These are phyloP conservation scores for Machaerirhynchus nigripectus DNA, from an alignment of 2,113 vertebrate species.

Conservation along the genomic window DNA sequence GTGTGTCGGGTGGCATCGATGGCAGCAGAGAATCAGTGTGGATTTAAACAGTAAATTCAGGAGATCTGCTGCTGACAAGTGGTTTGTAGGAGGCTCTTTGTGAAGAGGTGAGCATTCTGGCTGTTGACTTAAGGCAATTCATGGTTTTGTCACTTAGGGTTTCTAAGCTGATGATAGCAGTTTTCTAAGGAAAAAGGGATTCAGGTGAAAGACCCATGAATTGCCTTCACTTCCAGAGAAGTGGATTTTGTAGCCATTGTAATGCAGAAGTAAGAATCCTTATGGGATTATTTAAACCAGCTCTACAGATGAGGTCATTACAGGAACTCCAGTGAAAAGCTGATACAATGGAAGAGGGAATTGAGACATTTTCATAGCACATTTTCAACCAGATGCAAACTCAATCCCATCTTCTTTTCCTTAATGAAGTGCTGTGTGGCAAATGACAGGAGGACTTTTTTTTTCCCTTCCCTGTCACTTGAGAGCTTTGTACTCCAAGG, in stretches of 20 bases:
- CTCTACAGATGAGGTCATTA: constrained; percentile 4
- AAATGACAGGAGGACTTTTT: not conserved
- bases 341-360: not conserved
- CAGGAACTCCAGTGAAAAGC: not conserved
- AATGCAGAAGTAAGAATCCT: not conserved
- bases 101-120: not conserved
- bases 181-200: not conserved
- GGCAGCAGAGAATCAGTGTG: not conserved
- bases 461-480: not conserved
- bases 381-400: not conserved
- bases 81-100: not conserved
- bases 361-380: not conserved
- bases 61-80: not conserved
- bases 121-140: not conserved
- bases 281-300: not conserved
- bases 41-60: not conserved
- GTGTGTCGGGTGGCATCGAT: not conserved
- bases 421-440: not conserved
- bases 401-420: not conserved
- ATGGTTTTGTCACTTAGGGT: not conserved
- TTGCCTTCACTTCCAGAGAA: not conserved
- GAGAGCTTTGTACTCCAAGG: not conserved
- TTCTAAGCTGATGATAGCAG: not conserved
- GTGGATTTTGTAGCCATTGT: not conserved
- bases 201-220: not conserved